Evolutionary conservation across 2,888 invertebrate species (phyloP).

Genomic region (Agrochola litura): DNA sequence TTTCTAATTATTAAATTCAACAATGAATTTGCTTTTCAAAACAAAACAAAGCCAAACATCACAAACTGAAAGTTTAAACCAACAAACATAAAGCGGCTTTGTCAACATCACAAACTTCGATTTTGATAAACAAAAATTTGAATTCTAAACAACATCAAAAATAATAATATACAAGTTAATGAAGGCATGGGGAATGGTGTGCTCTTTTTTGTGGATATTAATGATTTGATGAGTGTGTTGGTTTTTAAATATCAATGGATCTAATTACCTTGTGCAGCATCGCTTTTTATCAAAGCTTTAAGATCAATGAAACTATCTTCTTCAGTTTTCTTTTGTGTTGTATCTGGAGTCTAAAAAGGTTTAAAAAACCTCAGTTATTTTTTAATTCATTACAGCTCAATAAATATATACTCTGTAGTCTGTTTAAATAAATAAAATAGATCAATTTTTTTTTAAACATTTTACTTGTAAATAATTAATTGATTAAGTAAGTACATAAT

Average conservation of each 20-base stretch:
- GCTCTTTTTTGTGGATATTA: background rate
- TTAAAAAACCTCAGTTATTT: background rate
- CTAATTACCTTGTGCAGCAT: slow-evolving; percentile 74
- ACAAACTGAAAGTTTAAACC: background rate
- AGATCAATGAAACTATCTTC: slow-evolving; percentile 79
- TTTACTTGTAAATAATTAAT: background rate
- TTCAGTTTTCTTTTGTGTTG: slow-evolving; percentile 36
- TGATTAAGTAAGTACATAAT: slow-evolving; percentile 5
- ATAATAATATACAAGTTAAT: background rate
- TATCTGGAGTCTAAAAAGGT: slow-evolving; percentile 33
- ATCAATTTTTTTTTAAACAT: background rate
- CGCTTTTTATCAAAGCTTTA: slow-evolving; percentile 74
- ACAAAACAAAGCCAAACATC: background rate
- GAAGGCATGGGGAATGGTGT: background rate
- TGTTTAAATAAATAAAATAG: background rate
- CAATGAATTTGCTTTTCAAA: background rate
- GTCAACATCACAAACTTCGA: background rate
- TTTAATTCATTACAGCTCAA: slow-evolving; percentile 70
- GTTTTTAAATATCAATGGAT: too few relatives aligned
- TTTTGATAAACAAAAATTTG: background rate
- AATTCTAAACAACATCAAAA: background rate
- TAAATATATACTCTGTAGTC: background rate
- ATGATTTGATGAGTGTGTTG: background rate
- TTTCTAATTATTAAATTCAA: background rate
- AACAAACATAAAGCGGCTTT: background rate